Evolutionary conservation across 92 coral and sea anemone species (phyloP).

Genomic region (Desmophyllum pertusum): DNA sequence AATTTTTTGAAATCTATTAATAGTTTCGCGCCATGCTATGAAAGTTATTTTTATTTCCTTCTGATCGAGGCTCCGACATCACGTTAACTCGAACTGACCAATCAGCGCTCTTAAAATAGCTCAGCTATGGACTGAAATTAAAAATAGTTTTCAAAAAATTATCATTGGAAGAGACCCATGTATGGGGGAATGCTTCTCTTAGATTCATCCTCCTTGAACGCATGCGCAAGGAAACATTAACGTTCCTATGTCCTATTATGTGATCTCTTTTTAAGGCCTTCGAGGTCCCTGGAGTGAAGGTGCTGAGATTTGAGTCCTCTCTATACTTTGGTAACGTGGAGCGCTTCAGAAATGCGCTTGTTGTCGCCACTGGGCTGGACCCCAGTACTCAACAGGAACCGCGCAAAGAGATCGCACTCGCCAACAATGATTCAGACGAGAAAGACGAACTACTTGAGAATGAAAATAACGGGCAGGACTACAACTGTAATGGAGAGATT

Average conservation of each 20-base stretch:
- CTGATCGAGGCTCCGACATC: no score
- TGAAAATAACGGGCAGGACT: not conserved
- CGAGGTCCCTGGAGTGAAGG: slow-evolving; percentile 73
- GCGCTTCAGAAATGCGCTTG: slow-evolving; percentile 59
- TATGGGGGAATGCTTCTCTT: no score
- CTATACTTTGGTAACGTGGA: slow-evolving; percentile 79
- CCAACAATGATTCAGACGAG: not conserved
- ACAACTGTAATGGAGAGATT: not conserved
- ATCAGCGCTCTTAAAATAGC: no score
- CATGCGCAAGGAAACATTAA: no score
- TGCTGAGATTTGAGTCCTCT: slow-evolving; percentile 77
- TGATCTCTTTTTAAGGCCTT: slow-evolving; percentile 49
- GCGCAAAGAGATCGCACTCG: slow-evolving; percentile 25
- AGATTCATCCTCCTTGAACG: no score
- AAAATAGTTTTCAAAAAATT: no score
- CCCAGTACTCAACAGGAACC: slow-evolving; percentile 20
- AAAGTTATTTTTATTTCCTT: not conserved
- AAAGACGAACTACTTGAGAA: slow-evolving; percentile 21
- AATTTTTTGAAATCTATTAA: no score
- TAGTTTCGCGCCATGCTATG: not conserved
- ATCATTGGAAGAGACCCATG: no score
- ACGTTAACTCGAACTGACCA: no score
- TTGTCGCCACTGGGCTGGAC: slow-evolving; percentile 32
- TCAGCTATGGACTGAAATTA: no score
- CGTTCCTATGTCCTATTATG: not conserved